Conservation (phyloP, 2,113 vertebrate species). For the Onychostruthus taczanowskii region DNA sequence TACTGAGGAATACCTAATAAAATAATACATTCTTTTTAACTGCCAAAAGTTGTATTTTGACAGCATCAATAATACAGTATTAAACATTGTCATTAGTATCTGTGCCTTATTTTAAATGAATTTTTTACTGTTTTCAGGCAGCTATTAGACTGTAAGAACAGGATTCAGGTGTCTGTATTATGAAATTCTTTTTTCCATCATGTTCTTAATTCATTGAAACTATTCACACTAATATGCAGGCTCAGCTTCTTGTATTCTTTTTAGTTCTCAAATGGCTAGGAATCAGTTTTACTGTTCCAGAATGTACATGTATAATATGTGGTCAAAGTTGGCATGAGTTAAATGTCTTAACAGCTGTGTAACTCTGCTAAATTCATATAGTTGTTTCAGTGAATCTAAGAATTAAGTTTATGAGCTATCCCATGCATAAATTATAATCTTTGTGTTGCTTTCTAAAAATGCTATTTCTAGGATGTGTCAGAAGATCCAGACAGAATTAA, state of each 20-base stretch:
- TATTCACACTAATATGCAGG: not conserved
- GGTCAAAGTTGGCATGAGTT: not conserved
- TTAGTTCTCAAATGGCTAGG: not conserved
- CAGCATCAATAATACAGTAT: conserved; percentile 16
- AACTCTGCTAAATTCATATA: not conserved
- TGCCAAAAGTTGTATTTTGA: conserved; percentile 25
- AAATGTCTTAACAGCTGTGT: not conserved
- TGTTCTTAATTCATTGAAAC: not conserved
- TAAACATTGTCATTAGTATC: not conserved
- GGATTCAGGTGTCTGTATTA: not conserved
- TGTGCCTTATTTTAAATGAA: conserved; percentile 26
- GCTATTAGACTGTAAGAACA: not conserved
- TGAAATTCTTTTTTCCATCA: not conserved
- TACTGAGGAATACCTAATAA: not conserved
- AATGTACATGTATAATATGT: not conserved
- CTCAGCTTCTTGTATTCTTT: not conserved
- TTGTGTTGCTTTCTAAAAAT: not conserved
- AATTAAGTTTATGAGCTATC: not conserved
- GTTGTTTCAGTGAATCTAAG: not conserved
- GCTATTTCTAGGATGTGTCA: not conserved
- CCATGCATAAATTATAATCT: not conserved
- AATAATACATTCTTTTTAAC: conserved; percentile 5
- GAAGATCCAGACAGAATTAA: not conserved
- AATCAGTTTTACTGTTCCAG: not conserved
- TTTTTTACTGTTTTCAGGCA: not conserved